Conservation (phyloP, 35 echinoderm and acorn worm species). For the Heliocidaris erythrogramma region DNA sequence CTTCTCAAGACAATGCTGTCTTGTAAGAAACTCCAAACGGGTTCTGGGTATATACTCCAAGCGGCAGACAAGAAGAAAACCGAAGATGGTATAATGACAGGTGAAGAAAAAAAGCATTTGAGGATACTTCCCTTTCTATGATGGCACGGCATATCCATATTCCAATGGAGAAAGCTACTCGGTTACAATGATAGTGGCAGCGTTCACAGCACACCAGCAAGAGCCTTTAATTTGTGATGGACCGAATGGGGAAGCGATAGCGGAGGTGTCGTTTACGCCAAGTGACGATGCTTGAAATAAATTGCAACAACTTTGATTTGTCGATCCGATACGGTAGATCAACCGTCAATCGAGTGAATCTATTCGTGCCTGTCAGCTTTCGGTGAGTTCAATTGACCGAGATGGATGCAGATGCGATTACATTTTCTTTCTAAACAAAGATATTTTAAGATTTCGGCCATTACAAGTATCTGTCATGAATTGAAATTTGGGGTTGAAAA, state of each 20-base stretch:
- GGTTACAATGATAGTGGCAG: background rate
- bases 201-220: background rate
- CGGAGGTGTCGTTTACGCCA: background rate
- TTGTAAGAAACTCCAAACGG: no score
- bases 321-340: background rate
- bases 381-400: background rate
- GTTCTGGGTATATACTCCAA: no score
- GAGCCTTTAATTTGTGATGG: background rate
- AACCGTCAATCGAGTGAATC: background rate
- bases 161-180: background rate
- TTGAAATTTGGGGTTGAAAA: no score
- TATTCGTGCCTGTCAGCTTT: background rate
- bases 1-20: no score
- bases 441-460: background rate
- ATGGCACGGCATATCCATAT: background rate
- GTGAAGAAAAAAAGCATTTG: no score
- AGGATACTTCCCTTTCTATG: background rate
- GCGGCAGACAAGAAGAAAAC: no score
- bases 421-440: background rate
- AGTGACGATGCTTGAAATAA: background rate
- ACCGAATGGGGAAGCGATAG: background rate
- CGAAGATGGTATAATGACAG: no score
- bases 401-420: background rate
- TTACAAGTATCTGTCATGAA: background rate
- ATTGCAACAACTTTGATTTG: slow-evolving; percentile 4